Evolutionary conservation across 2,797 vertebrate species (phyloP).

Genomic region (Denticeps clupeoides): DNA sequence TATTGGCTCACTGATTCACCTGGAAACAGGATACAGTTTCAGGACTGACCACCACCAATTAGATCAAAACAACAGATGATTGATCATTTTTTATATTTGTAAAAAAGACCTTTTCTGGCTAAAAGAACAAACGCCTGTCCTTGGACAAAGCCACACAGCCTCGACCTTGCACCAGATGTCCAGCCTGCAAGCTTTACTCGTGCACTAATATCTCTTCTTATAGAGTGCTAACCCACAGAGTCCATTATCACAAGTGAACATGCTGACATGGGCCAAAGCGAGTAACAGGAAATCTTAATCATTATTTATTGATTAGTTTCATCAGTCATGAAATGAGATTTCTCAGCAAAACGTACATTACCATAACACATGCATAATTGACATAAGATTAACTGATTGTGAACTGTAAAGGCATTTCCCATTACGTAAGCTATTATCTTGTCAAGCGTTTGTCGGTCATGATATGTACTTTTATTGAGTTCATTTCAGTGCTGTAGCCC

Average conservation of each 20-base stretch:
- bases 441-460: not conserved
- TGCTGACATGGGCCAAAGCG: not conserved
- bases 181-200: no score
- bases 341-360: not conserved
- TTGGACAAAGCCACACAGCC: no score
- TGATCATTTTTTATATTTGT: no score
- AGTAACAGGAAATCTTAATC: not conserved
- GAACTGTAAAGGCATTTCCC: not conserved
- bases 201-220: no score
- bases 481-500: no score
- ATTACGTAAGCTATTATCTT: not conserved
- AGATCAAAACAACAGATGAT: no score
- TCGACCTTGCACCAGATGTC: no score
- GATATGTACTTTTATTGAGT: not conserved
- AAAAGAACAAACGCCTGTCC: no score
- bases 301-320: slow-evolving; percentile 3
- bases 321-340: not conserved
- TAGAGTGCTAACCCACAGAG: not conserved
- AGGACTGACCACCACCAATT: no score
- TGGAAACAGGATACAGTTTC: no score
- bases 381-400: not conserved
- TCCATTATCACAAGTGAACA: not conserved
- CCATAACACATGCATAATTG: not conserved
- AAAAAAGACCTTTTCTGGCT: no score
- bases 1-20: no score